Evolutionary conservation across 2,113 vertebrate species (phyloP).

Genomic region (Ariopsis seemanni): DNA sequence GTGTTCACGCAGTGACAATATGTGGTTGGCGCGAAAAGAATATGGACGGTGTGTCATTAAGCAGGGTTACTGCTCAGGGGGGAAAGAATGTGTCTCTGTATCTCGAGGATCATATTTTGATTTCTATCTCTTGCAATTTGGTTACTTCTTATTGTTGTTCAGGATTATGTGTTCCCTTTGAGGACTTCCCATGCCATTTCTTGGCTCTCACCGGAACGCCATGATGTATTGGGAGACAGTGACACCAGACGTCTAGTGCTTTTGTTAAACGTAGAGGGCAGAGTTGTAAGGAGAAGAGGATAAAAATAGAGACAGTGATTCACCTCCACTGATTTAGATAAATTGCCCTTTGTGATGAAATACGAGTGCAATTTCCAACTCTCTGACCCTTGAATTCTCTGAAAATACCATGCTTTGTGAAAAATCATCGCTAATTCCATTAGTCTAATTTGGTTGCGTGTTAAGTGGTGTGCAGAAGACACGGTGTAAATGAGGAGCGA

Average conservation of each 20-base stretch:
- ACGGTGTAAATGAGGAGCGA: constrained; percentile 49
- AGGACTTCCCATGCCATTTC: background rate
- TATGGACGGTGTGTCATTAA: background rate
- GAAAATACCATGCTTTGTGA: constrained; percentile 49
- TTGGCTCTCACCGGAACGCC: constrained; percentile 22
- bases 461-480: constrained; percentile 40
- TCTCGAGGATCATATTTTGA: background rate
- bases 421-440: constrained; percentile 40
- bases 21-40: background rate
- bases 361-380: constrained; percentile 52
- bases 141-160: background rate
- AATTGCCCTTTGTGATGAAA: constrained; percentile 57
- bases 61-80: background rate
- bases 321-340: constrained; percentile 47
- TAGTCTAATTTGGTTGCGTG: constrained; percentile 53
- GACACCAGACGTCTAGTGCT: constrained; percentile 49
- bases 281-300: constrained; percentile 27
- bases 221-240: constrained; percentile 51
- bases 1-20: background rate
- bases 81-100: background rate
- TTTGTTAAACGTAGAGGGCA: constrained; percentile 49
- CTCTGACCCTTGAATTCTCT: constrained; percentile 41
- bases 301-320: constrained; percentile 43
- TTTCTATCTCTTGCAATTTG: constrained; percentile 4
- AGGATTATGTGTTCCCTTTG: constrained; percentile 4